phyloP scores from a whole-genome alignment of 2,888 invertebrate genomes.

The Brenthis ino region DNA sequence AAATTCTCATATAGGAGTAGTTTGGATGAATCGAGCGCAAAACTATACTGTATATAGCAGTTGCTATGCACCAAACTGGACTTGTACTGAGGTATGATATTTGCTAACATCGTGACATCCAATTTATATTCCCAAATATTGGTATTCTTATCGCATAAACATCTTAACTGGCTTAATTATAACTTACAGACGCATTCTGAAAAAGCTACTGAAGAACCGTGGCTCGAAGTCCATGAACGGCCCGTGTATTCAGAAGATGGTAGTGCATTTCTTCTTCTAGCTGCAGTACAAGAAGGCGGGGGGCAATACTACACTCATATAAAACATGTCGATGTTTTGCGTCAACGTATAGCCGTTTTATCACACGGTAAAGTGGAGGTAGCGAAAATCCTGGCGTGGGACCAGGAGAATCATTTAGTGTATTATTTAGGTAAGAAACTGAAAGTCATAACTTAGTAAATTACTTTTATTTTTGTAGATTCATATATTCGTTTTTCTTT shows the following conservation, averaged over 20 bases:
- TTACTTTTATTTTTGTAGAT: conserved; percentile 22
- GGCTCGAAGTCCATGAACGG: conserved; percentile 92
- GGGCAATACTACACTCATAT: conserved; percentile 94
- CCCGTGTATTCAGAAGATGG: conserved; percentile 93
- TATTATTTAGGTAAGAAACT: conserved; percentile 82
- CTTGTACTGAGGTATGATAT: conserved; percentile 89
- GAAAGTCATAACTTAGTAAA: neutral
- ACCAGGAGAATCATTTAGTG: conserved; percentile 90
- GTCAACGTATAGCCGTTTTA: conserved; percentile 91
- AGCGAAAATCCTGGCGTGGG: conserved; percentile 91
- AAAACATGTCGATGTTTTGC: conserved; percentile 91
- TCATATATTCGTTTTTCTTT: conserved; percentile 48
- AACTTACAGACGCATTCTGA: conserved; percentile 88
- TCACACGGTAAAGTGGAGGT: conserved; percentile 94
- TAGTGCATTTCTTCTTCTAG: conserved; percentile 90
- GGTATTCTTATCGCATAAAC: neutral
- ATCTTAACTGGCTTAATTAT: neutral
- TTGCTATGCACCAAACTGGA: conserved; percentile 91
- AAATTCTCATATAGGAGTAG: conserved; percentile 90
- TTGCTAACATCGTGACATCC: neutral
- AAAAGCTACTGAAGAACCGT: conserved; percentile 91
- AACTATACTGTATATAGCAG: conserved; percentile 94
- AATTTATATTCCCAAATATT: neutral
- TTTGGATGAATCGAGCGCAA: conserved; percentile 97
- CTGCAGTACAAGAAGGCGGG: conserved; percentile 91